Conservation (phyloP, 37 sponge, comb jelly and placozoan genomes). For the Bolinopsis microptera region DNA sequence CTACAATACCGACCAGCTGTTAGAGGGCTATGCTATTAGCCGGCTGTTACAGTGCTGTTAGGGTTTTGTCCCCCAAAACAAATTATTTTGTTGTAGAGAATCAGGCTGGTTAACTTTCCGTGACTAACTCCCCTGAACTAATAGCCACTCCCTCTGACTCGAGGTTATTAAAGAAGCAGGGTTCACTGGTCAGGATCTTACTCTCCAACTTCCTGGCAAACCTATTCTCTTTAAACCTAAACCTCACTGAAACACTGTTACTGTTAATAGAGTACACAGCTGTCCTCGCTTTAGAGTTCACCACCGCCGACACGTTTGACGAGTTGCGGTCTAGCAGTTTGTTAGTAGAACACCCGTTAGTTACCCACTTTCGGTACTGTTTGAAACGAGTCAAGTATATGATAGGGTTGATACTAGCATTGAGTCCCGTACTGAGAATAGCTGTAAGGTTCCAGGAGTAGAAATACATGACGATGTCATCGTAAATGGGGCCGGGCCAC, state of each 20-base stretch:
- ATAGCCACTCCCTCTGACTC: neutral
- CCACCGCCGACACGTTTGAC: neutral
- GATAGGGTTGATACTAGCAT: neutral
- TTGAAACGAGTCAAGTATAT: neutral
- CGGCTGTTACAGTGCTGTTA: too few relatives aligned
- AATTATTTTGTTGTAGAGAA: too few relatives aligned
- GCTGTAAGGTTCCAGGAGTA: conserved; percentile 46
- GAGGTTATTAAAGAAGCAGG: neutral
- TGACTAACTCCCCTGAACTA: neutral
- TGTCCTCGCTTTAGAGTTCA: neutral
- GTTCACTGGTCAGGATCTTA: neutral
- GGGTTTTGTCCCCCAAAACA: too few relatives aligned
- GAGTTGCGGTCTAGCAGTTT: too few relatives aligned
- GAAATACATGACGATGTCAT: neutral
- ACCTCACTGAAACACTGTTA: neutral
- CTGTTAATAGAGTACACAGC: neutral
- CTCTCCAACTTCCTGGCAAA: neutral
- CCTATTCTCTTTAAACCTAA: neutral
- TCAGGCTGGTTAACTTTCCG: too few relatives aligned
- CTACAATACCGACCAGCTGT: too few relatives aligned
- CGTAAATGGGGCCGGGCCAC: neutral
- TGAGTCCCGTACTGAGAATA: neutral
- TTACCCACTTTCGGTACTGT: neutral
- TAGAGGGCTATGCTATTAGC: too few relatives aligned
- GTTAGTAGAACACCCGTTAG: neutral